phyloP scores from a whole-genome alignment of 2,888 invertebrate genomes.

The Therioaphis trifolii region DNA sequence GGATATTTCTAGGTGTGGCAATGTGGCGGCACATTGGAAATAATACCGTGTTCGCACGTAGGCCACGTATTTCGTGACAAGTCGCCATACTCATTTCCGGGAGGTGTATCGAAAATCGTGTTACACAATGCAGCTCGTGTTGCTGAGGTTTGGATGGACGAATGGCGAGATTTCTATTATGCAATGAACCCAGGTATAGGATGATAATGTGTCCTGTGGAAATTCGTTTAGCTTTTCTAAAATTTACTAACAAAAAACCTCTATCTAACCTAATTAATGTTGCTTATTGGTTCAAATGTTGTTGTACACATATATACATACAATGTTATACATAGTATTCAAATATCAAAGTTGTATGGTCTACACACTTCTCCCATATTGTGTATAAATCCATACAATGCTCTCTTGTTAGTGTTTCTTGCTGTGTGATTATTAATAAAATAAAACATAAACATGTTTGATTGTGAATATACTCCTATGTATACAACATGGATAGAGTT shows the following conservation, averaged over 20 bases:
- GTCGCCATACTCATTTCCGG: conserved; percentile 99
- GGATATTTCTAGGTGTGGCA: conserved; percentile 84
- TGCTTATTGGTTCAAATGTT: conserved; percentile 49
- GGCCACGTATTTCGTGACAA: conserved; percentile 98
- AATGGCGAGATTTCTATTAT: conserved; percentile 99
- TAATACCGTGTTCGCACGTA: conserved; percentile 94
- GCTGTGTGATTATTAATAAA: background rate
- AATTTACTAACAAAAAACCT: conserved; percentile 40
- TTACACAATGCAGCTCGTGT: conserved; percentile 98
- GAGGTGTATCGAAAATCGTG: conserved; percentile 95
- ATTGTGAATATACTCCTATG: background rate
- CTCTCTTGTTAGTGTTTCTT: conserved; percentile 20
- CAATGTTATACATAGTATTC: background rate
- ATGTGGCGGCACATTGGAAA: conserved; percentile 95
- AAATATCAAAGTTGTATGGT: background rate
- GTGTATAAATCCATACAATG: background rate
- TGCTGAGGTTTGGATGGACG: conserved; percentile 99
- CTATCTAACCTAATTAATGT: conserved; percentile 57
- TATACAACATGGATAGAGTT: conserved; percentile 9
- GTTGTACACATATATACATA: background rate
- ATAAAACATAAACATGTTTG: background rate
- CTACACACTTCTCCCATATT: conserved; percentile 2
- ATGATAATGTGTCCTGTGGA: conserved; percentile 43
- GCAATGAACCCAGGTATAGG: conserved; percentile 95
- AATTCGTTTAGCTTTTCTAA: conserved; percentile 53